Base-by-base conservation (phyloP, 2,113 vertebrate genomes). In the Chiloscyllium plagiosum region DNA sequence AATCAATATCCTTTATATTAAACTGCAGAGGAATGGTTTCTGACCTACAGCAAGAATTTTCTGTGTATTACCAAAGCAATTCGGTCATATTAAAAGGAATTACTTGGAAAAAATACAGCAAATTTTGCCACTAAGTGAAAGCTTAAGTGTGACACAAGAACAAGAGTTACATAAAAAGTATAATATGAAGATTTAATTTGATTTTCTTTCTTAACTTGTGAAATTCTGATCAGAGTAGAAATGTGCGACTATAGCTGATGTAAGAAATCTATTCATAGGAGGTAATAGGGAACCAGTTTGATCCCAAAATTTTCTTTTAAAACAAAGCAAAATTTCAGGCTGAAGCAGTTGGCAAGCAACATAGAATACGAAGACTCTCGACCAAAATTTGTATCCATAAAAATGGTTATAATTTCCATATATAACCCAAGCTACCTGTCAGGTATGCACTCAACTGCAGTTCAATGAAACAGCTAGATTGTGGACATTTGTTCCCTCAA, bases 1-100 rank as follows among this genome's bases (percentile, higher is more conserved):
- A 70, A 52, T 72, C 47, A 72, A 95, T 95, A 47, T 72, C 19
- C 22, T 94, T 94, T 50, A 47, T 50, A 70, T 94, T 94, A 94
- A 94, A 94, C 37, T 95, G 13, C 69, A 47, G 20, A 15, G 66
- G 66, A 52, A 72, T 72, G 47, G 13, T 72, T 95, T 95, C 68
- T 95, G 94, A 95, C 42, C 69, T 52, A 94, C 94, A 95, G 42
- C 47, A 47, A 52, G 37, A 26, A 72, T 72, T 70, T 94, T 95
- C 68, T 95, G 94, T 50, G 42, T 22, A 50, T 72, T 95, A 47
- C 37, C 68, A 72, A 94, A 70, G 66, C 47, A 72, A 95, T 94
- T 94, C 66, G 24, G 8, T 70, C 66, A 72, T 24, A 69, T 47
- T 94, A 94, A 94, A 94, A 0, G 24, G 13, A 69, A 68, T 22